Conservation (phyloP, 2,797 vertebrate species). For the Enteromius viviparus region DNA sequence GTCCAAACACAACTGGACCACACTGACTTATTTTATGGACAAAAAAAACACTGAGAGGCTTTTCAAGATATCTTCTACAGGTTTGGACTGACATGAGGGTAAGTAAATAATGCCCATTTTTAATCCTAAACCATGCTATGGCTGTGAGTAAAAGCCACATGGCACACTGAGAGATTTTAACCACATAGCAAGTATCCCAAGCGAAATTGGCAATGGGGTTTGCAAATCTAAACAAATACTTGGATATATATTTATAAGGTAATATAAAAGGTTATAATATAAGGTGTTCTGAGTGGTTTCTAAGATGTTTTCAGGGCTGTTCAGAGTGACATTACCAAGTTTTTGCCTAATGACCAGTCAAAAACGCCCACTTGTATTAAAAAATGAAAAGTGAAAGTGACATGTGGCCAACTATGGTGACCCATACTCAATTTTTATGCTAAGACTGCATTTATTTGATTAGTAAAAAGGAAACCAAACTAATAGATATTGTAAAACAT, state of each 20-base stretch:
- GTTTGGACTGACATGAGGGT: not conserved
- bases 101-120: not conserved
- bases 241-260: not conserved
- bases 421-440: not conserved
- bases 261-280: not conserved
- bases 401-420: not conserved
- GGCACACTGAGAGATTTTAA: not conserved
- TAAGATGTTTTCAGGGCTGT: not conserved
- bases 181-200: not conserved
- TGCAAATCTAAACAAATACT: not conserved
- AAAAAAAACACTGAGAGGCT: not conserved
- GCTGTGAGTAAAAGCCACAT: not conserved
- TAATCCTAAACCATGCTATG: not conserved
- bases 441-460: too few species aligned
- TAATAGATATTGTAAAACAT: not conserved
- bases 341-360: not conserved
- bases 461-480: not conserved
- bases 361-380: not conserved
- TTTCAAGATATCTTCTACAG: not conserved
- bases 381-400: not conserved
- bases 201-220: not conserved
- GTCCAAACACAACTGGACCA: not conserved
- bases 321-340: not conserved
- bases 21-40: not conserved
- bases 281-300: not conserved